phyloP scores from a whole-genome alignment of 2,113 vertebrate species.

The Thermophis baileyi region DNA sequence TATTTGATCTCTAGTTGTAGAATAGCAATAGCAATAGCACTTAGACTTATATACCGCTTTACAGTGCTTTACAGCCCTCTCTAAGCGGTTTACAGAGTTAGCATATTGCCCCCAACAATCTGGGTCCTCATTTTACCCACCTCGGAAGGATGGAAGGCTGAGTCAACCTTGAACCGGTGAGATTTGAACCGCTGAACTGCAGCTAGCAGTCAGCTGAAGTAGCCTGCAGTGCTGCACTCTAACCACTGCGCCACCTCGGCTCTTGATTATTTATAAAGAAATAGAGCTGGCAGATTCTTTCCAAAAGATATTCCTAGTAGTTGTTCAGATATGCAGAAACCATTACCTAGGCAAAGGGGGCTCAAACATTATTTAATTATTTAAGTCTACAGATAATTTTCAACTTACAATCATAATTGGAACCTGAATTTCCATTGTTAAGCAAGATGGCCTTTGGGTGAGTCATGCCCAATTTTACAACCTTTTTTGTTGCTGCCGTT shows the following conservation, averaged over 20 bases:
- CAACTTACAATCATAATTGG: not conserved
- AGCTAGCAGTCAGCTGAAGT: too few relatives aligned
- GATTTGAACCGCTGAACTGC: too few relatives aligned
- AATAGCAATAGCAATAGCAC: too few relatives aligned
- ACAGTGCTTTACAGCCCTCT: too few relatives aligned
- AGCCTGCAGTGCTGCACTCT: too few relatives aligned
- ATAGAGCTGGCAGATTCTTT: not conserved
- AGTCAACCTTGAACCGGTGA: too few relatives aligned
- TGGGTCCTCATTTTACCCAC: too few relatives aligned
- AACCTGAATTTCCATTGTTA: not conserved
- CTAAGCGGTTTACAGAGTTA: too few relatives aligned
- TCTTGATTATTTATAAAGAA: not conserved
- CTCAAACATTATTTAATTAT: not conserved
- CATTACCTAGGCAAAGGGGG: not conserved
- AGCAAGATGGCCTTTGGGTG: not conserved
- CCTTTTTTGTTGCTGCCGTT: not conserved
- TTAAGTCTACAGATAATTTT: not conserved
- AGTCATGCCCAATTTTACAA: not conserved
- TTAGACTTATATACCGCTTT: too few relatives aligned
- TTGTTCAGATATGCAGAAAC: not conserved
- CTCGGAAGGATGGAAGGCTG: too few relatives aligned
- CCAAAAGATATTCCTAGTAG: not conserved
- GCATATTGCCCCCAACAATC: too few relatives aligned
- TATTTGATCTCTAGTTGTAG: not conserved
- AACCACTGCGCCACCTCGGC: too few relatives aligned